Conservation (phyloP, 2,113 vertebrate genomes). For the Verasper variegatus region DNA sequence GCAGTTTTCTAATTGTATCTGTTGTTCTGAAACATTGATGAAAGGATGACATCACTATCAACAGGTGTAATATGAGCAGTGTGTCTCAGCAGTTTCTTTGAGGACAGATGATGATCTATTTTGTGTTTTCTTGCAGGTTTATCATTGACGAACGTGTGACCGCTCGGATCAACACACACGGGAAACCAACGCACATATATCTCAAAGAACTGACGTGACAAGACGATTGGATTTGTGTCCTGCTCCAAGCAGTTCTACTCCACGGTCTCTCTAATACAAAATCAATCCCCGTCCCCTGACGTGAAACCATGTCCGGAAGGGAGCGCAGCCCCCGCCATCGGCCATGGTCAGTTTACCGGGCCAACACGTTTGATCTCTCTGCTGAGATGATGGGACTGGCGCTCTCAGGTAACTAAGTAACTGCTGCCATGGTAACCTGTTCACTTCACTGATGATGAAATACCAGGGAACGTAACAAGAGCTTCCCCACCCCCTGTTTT, state of each 20-base stretch:
- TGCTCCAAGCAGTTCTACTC: neutral
- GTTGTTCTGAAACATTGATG: neutral
- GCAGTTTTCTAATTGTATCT: too few species aligned
- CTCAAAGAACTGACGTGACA: neutral
- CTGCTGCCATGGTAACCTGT: constrained; percentile 51
- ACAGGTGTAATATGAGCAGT: neutral
- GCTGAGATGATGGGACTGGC: constrained; percentile 94
- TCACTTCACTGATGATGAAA: constrained; percentile 28
- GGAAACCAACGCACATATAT: neutral
- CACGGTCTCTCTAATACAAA: neutral
- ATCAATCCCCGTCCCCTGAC: neutral
- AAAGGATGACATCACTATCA: constrained; percentile 1
- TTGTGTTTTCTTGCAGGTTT: constrained; percentile 37
- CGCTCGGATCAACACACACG: neutral
- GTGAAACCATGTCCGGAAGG: constrained; percentile 88
- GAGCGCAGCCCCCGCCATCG: constrained; percentile 95
- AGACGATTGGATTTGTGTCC: neutral
- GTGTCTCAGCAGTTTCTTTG: constrained; percentile 22
- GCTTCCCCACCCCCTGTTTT: neutral
- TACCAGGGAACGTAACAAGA: neutral
- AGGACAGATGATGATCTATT: constrained; percentile 6
- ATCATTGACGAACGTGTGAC: constrained; percentile 31
- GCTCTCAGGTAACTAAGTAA: constrained; percentile 86
- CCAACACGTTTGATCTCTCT: constrained; percentile 93
- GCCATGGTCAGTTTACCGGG: constrained; percentile 91